Base-by-base conservation (phyloP, 2,888 invertebrate genomes). In the Leptopilina syphax region DNA sequence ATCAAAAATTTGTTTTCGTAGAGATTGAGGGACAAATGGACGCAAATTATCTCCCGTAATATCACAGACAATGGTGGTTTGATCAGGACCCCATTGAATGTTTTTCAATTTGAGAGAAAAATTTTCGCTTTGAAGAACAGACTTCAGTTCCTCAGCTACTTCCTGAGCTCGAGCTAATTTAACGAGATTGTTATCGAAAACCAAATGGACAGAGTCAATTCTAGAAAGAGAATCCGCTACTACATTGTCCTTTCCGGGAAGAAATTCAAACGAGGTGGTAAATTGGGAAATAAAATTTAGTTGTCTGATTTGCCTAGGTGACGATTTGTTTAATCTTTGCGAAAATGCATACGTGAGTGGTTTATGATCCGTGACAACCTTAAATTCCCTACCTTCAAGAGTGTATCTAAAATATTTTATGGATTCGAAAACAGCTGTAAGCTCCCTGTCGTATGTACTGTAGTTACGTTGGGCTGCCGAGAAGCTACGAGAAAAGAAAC, bases 401-500 rank as follows among this genome's bases (percentile, higher is more conserved):
- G 86, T 81, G 63, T 86, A 81, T 5, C 80, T 57, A 34, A 87
- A 87, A 73, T 84, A 73, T 67, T 83, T 84, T 1, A 87, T 76
- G 0, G 85, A 80, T 1, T 77, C 65, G 66, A 85, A 88, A 4
- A 87, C 84, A 0, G 87, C 87, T 2, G 87, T 82, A 4, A 88
- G 79, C 79, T 88, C 87, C 8, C 85, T 60, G 24, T 86, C 86
- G 77, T 84, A 87, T 0, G 87, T 80, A 73, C 85, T 84, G 81
- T 88, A 89, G 41, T 84, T 87, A 3, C 3, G 65, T 80, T 89
- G 84, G 0, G 88, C 76, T 0, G 78, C 27, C 10, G 77, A 82
- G 1, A 89, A 80, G 76, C 88, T 87, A 76, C 81, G 84, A 0
- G 87, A 85, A 80, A 87, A 88, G 63, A 88, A 89, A 0, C 73